Evolutionary conservation across 1,140 invertebrate species (phyloP).

Genomic region (Anastatus disparis): DNA sequence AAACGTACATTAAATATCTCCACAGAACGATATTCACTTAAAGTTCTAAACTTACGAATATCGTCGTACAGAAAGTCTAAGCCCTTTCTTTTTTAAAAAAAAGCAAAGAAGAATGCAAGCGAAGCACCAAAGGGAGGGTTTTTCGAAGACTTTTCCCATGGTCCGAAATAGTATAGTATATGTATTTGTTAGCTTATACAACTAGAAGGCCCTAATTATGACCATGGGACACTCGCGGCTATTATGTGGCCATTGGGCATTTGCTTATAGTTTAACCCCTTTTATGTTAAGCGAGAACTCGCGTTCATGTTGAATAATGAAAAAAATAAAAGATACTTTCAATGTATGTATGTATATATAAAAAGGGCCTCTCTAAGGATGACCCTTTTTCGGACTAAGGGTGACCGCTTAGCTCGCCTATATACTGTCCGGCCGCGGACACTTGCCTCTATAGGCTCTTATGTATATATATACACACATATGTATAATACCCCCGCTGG

Average conservation of each 20-base stretch:
- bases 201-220: slow-evolving; percentile 65
- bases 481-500: not conserved
- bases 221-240: slow-evolving; percentile 61
- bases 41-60: not conserved
- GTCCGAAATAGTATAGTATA: no score
- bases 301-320: not conserved
- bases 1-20: no score
- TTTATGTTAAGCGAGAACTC: slow-evolving; percentile 65
- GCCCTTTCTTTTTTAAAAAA: no score
- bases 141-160: slow-evolving; percentile 59
- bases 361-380: no score
- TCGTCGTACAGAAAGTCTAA: not conserved
- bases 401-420: slow-evolving; percentile 46
- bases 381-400: slow-evolving; percentile 58
- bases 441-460: slow-evolving; percentile 11
- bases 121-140: not conserved
- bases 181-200: no score
- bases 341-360: no score
- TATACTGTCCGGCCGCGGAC: slow-evolving; percentile 49
- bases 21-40: no score
- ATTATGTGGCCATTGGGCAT: slow-evolving; percentile 52
- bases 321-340: not conserved
- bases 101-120: not conserved
- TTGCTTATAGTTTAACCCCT: slow-evolving; percentile 62
- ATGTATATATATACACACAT: not conserved